A percentile compares a stretch with the other conserved stretches of the same genome.
Evolutionary conservation across 2,113 vertebrate genomes (phyloP).

Genomic region (Dasyprocta punctata): DNA sequence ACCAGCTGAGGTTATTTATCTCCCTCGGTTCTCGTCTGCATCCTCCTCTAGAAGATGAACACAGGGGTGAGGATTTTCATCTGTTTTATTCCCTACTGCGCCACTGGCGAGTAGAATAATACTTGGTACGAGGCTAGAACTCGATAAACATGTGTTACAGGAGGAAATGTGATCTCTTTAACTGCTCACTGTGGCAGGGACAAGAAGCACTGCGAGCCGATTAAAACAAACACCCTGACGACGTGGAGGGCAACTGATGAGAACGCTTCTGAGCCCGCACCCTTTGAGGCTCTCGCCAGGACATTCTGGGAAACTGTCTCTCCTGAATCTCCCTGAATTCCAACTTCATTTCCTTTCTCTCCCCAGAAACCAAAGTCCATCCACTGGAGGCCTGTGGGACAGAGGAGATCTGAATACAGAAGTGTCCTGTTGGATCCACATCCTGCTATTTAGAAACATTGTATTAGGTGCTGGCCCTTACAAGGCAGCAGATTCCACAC

Average conservation of each 20-base stretch:
- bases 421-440: neutral
- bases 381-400: neutral
- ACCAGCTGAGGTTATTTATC: neutral
- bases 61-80: neutral
- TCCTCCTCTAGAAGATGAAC: neutral
- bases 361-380: neutral
- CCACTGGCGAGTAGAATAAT: neutral
- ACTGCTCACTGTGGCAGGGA: neutral
- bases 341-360: neutral
- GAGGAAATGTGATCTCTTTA: neutral
- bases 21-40: neutral
- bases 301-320: neutral
- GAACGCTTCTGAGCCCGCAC: fast-evolving
- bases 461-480: neutral
- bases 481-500: neutral
- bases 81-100: neutral
- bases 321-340: neutral
- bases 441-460: neutral
- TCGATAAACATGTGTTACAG: neutral
- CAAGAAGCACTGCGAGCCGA: neutral
- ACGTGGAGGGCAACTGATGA: fast-evolving
- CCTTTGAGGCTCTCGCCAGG: fast-evolving
- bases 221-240: neutral
- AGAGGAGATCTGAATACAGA: neutral
- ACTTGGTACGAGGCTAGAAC: neutral